These are phyloP conservation scores for Xiphophorus birchmanni DNA, from an alignment of 2,797 vertebrate species.

Conservation along the genomic window DNA sequence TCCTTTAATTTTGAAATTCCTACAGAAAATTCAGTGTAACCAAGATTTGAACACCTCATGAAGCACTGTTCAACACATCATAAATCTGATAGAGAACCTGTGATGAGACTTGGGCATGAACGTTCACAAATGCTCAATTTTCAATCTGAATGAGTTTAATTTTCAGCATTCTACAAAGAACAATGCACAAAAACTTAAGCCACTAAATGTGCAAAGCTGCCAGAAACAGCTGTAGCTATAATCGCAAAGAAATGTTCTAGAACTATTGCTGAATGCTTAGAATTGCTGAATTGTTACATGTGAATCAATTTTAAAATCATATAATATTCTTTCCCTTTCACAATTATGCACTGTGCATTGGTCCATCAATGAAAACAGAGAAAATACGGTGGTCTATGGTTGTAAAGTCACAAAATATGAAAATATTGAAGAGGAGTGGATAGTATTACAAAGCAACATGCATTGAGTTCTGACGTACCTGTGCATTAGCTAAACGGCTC, in stretches of 20 bases:
- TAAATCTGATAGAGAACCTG: neutral
- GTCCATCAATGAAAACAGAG: neutral
- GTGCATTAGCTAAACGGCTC: conserved; percentile 79
- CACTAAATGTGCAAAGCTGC: neutral
- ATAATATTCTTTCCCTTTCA: neutral
- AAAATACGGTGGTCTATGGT: neutral
- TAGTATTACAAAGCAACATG: neutral
- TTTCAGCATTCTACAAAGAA: neutral
- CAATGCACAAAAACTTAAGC: neutral
- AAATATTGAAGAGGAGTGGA: neutral
- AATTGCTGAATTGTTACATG: neutral
- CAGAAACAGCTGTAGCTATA: neutral
- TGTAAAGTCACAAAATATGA: neutral
- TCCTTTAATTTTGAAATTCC: neutral
- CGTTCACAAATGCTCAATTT: neutral
- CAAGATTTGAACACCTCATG: neutral
- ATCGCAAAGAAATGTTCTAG: neutral
- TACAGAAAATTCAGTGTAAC: neutral
- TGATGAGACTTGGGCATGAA: neutral
- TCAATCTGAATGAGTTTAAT: neutral
- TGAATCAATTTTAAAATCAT: neutral
- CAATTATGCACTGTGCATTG: neutral
- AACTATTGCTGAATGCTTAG: neutral
- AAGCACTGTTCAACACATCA: neutral
- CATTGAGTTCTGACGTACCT: conserved; percentile 68